Evolutionary conservation across 2,888 invertebrate genomes (phyloP).

Genomic region (Coenonympha glycerion): DNA sequence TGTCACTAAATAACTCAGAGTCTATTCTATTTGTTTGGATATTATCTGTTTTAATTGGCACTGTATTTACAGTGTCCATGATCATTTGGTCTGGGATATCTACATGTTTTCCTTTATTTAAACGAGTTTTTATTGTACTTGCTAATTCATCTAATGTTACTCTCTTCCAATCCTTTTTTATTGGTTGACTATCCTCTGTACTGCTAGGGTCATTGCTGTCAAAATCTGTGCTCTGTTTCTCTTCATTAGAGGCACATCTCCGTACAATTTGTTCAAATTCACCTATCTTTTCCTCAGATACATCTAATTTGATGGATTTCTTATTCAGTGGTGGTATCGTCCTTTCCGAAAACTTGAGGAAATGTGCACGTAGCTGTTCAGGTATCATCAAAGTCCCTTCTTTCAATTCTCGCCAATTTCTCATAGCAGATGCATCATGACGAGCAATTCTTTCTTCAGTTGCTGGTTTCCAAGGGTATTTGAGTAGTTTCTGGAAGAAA

Average conservation of each 20-base stretch:
- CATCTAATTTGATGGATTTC: conserved; percentile 52
- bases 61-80: conserved; percentile 36
- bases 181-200: conserved; percentile 21
- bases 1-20: conserved; percentile 39
- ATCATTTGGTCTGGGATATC: conserved; percentile 56
- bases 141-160: conserved; percentile 59
- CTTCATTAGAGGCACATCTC: conserved; percentile 52
- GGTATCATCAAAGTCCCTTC: conserved; percentile 70
- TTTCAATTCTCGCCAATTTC: conserved; percentile 82
- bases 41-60: conserved; percentile 24
- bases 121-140: conserved; percentile 46
- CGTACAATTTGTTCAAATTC: conserved; percentile 70
- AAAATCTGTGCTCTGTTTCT: conserved; percentile 22
- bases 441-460: conserved; percentile 72
- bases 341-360: conserved; percentile 80
- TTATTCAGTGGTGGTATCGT: conserved; percentile 60
- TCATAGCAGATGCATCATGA: conserved; percentile 80
- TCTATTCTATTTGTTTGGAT: conserved; percentile 35
- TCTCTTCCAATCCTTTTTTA: conserved; percentile 38
- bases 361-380: conserved; percentile 71
- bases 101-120: conserved; percentile 50
- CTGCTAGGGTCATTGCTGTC: conserved; percentile 14
- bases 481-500: conserved; percentile 77
- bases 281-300: conserved; percentile 48
- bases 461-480: conserved; percentile 79